phyloP scores from a whole-genome alignment of 2,888 invertebrate genomes.

The Synergus itoensis region DNA sequence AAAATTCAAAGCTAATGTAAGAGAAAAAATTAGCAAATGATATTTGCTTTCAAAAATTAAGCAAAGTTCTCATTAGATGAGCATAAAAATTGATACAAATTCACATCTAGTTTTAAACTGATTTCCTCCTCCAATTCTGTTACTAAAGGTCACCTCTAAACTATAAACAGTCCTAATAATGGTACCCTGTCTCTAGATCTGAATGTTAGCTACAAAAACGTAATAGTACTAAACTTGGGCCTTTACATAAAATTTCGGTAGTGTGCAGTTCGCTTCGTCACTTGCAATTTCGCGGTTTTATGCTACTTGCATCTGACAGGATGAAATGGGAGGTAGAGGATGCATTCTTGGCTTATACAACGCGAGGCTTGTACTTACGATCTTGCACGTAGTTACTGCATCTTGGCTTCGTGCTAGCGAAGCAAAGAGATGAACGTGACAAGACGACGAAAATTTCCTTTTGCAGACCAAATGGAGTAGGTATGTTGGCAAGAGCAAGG shows the following conservation, averaged over 20 bases:
- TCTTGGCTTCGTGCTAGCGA: conserved; percentile 46
- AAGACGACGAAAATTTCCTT: conserved; percentile 48
- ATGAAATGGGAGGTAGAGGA: conserved; percentile 17
- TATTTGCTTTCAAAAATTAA: no score
- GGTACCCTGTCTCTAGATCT: neutral
- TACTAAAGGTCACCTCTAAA: neutral
- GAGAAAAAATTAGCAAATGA: no score
- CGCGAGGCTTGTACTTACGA: conserved; percentile 43
- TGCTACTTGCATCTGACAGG: conserved; percentile 33
- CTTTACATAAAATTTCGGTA: neutral
- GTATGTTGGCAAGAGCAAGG: neutral
- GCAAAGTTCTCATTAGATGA: no score
- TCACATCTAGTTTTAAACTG: neutral
- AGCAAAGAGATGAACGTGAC: conserved; percentile 46
- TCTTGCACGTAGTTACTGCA: conserved; percentile 53
- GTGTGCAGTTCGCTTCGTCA: neutral
- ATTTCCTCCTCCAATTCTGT: neutral
- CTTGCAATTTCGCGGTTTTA: conserved; percentile 35
- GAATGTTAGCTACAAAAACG: neutral
- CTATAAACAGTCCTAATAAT: neutral
- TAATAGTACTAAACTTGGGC: neutral
- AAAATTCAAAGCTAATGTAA: no score
- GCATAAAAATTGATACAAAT: no score
- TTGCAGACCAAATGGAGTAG: conserved; percentile 11
- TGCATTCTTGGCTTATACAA: conserved; percentile 45